These are phyloP conservation scores for Norana najaformis DNA, from an alignment of 2,888 invertebrate genomes.

Conservation along the genomic window DNA sequence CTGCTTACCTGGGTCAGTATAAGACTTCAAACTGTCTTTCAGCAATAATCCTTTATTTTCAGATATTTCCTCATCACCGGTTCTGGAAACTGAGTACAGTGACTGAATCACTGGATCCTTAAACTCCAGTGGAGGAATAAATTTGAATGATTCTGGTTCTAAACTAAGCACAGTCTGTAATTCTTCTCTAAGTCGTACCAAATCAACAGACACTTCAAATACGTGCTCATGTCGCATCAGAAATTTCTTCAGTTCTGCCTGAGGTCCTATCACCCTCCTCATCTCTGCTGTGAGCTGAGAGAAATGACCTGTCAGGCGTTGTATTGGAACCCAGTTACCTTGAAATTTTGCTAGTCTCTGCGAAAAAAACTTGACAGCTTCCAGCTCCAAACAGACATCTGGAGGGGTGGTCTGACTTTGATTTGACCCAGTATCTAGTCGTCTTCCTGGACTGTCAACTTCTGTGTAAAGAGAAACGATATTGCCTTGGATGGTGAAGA, in stretches of 20 bases:
- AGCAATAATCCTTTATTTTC: slow-evolving; percentile 25
- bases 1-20: slow-evolving; percentile 31
- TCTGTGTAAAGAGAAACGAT: slow-evolving; percentile 46
- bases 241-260: slow-evolving; percentile 60
- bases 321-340: slow-evolving; percentile 92
- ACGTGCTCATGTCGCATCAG: slow-evolving; percentile 61
- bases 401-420: slow-evolving; percentile 41
- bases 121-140: slow-evolving; percentile 29
- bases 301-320: slow-evolving; percentile 91
- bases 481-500: slow-evolving; percentile 83
- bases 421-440: slow-evolving; percentile 18
- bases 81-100: slow-evolving; percentile 40
- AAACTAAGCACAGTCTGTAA: slow-evolving; percentile 40
- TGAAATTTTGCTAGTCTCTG: slow-evolving; percentile 91
- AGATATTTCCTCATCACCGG: slow-evolving; percentile 38
- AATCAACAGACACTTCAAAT: slow-evolving; percentile 61
- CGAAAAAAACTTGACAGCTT: slow-evolving; percentile 96
- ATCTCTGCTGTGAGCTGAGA: slow-evolving; percentile 78
- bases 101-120: background rate
- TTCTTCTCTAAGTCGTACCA: slow-evolving; percentile 56
- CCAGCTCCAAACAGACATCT: slow-evolving; percentile 71
- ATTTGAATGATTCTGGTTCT: slow-evolving; percentile 31
- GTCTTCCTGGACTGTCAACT: slow-evolving; percentile 30
- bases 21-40: slow-evolving; percentile 32
- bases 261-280: slow-evolving; percentile 58